These are phyloP conservation scores for Thalassoma bifasciatum DNA, from an alignment of 2,113 vertebrate genomes.

Conservation along the genomic window DNA sequence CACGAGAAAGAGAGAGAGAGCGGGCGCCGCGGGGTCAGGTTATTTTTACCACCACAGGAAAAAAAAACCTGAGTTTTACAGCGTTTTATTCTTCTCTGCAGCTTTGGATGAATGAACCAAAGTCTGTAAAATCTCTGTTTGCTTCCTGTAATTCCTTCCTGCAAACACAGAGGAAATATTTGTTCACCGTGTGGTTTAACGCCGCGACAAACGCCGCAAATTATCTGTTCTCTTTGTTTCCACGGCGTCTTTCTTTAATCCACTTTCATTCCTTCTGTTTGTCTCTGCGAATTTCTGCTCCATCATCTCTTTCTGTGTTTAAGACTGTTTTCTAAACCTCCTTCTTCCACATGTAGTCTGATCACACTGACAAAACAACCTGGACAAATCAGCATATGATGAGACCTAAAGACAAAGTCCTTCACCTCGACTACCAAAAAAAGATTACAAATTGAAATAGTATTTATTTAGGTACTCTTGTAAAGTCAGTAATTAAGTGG, in stretches of 20 bases:
- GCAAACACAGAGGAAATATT: constrained; percentile 28
- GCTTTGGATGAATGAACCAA: no score
- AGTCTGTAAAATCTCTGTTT: constrained; percentile 39
- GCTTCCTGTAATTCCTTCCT: background rate
- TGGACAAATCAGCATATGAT: no score
- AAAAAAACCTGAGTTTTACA: background rate
- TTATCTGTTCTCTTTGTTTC: constrained; percentile 39
- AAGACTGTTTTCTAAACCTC: no score
- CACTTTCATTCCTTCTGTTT: background rate
- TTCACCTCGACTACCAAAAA: no score
- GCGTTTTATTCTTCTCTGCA: no score
- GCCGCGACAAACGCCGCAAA: constrained; percentile 30
- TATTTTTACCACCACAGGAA: background rate
- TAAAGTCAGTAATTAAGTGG: no score
- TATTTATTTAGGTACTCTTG: no score
- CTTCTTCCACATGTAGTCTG: no score
- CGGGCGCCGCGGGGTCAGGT: constrained; percentile 11
- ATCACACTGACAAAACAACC: no score
- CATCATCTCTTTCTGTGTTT: constrained; percentile 74
- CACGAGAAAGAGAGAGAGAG: constrained; percentile 2
- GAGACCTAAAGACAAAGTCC: no score
- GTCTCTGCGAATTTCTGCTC: constrained; percentile 53
- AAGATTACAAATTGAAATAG: no score
- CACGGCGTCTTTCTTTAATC: constrained; percentile 9
- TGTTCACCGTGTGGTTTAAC: background rate